These are phyloP conservation scores for Aegotheles bennettii DNA, from an alignment of 2,113 vertebrate genomes.

Conservation along the genomic window DNA sequence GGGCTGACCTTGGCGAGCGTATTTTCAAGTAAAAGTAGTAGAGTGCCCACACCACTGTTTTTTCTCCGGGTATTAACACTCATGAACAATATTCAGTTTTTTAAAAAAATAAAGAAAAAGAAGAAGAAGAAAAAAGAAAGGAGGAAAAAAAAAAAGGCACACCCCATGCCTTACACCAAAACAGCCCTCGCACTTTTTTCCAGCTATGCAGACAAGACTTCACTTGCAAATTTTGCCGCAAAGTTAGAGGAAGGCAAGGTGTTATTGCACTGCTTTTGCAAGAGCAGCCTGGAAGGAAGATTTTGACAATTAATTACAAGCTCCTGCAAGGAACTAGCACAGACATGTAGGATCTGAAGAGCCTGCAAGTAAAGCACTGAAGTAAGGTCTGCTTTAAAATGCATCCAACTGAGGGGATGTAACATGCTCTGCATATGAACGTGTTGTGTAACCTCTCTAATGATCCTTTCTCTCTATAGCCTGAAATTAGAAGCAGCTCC, in stretches of 20 bases:
- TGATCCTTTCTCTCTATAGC: not conserved
- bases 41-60: not conserved
- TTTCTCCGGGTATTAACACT: not conserved
- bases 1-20: fast-evolving
- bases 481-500: slow-evolving; percentile 1
- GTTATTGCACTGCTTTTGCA: slow-evolving; percentile 30
- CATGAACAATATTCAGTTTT: not conserved
- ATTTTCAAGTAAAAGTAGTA: not conserved
- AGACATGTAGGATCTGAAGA: slow-evolving; percentile 1
- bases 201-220: slow-evolving; percentile 41
- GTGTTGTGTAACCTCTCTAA: not conserved
- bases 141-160: not conserved
- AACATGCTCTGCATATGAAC: not conserved
- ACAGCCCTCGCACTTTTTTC: not conserved
- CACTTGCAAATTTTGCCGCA: slow-evolving; percentile 26
- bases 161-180: not conserved
- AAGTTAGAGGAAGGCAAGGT: slow-evolving; percentile 33
- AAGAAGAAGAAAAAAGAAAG: fast-evolving
- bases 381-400: not conserved
- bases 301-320: slow-evolving; percentile 46
- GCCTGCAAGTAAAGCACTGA: not conserved
- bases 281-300: slow-evolving; percentile 34
- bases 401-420: not conserved
- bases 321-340: slow-evolving; percentile 18
- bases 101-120: not conserved